A percentile compares a stretch with the other conserved stretches of the same genome.
These are phyloP conservation scores for Toxotes jaculatrix DNA, from an alignment of 2,113 vertebrate species.

Conservation along the genomic window DNA sequence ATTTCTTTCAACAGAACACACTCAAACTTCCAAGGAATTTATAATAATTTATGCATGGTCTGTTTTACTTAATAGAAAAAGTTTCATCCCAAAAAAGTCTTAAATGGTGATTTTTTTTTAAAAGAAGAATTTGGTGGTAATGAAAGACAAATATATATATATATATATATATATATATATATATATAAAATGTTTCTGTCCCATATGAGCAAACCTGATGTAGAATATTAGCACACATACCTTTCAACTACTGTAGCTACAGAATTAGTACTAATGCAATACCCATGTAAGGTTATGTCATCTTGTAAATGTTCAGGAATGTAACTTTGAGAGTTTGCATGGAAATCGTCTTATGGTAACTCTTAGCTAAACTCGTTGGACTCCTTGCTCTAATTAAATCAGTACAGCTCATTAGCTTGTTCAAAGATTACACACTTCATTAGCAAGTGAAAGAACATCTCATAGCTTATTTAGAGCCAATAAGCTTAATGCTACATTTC, in stretches of 20 bases:
- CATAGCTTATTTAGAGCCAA: constrained; percentile 49
- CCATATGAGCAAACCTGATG: background rate
- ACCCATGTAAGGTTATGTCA: background rate
- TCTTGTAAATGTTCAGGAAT: constrained; percentile 48
- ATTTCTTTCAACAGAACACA: too few relatives aligned
- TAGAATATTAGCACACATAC: background rate
- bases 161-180: too few relatives aligned
- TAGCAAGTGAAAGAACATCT: constrained; percentile 62
- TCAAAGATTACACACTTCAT: constrained; percentile 70
- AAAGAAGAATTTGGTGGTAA: background rate
- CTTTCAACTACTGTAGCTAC: background rate
- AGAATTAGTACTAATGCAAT: background rate
- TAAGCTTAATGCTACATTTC: constrained; percentile 57
- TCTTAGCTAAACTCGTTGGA: constrained; percentile 20
- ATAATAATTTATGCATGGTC: background rate
- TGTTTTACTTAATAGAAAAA: background rate
- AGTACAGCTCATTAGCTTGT: constrained; percentile 67
- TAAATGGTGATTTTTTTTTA: background rate
- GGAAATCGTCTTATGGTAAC: constrained; percentile 39
- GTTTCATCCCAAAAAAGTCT: background rate
- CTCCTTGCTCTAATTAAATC: constrained; percentile 59
- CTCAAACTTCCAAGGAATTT: background rate
- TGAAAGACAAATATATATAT: background rate
- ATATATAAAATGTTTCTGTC: background rate
- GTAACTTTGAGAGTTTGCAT: constrained; percentile 8